phyloP scores from a whole-genome alignment of 2,888 invertebrate genomes.

The Mellilla xanthometata region DNA sequence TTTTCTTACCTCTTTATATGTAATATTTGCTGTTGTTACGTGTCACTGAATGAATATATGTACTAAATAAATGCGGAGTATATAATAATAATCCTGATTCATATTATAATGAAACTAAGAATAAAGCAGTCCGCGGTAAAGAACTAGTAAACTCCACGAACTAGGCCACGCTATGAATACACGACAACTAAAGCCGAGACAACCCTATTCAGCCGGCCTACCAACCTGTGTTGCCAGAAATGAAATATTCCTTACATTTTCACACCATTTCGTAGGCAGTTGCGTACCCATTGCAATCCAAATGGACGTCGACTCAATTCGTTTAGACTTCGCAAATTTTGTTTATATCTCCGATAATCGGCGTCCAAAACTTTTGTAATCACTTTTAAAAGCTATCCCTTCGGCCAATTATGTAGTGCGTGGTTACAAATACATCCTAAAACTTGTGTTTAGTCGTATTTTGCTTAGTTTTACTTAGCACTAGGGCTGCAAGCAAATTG shows the following conservation, averaged over 20 bases:
- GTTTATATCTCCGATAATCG: constrained; percentile 79
- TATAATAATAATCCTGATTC: too few relatives aligned
- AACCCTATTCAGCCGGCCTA: constrained; percentile 28
- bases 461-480: constrained; percentile 51
- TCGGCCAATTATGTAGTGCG: constrained; percentile 68
- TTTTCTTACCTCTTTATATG: too few relatives aligned
- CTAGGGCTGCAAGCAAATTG: constrained; percentile 34
- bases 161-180: constrained; percentile 34
- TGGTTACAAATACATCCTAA: constrained; percentile 54
- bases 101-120: too few relatives aligned
- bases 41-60: too few relatives aligned
- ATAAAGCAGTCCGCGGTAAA: too few relatives aligned
- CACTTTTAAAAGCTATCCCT: constrained; percentile 66
- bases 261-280: constrained; percentile 70
- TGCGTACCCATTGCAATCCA: constrained; percentile 69
- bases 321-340: constrained; percentile 67
- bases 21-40: too few relatives aligned
- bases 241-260: constrained; percentile 71
- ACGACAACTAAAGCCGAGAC: constrained; percentile 19
- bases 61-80: too few relatives aligned
- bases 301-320: constrained; percentile 75
- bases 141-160: background rate
- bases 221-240: constrained; percentile 60
- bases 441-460: constrained; percentile 58
- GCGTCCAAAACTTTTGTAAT: constrained; percentile 76